Evolutionary conservation across 2,888 invertebrate genomes (phyloP).

Genomic region (Uropetala carovei): DNA sequence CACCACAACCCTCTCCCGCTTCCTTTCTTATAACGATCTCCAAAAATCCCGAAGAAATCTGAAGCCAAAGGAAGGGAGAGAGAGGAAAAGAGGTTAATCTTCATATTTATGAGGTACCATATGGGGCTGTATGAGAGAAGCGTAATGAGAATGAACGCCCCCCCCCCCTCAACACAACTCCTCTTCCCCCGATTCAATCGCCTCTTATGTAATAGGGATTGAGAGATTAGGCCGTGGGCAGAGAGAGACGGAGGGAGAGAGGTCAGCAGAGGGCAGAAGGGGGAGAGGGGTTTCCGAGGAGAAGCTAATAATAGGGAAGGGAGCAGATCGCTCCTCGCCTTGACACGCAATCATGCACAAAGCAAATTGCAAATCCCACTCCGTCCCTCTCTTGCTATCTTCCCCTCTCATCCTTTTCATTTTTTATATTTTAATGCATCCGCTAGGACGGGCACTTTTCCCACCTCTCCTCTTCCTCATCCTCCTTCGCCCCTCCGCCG

Average conservation of each 20-base stretch:
- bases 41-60: conserved; percentile 11
- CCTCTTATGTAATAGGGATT: conserved; percentile 49
- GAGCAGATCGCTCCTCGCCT: background rate
- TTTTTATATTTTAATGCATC: background rate
- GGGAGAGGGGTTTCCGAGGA: background rate
- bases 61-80: background rate
- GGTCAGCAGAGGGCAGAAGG: background rate
- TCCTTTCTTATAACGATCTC: background rate
- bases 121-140: background rate
- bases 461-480: background rate
- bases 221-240: conserved; percentile 15
- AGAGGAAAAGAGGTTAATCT: background rate
- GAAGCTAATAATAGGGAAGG: too few relatives aligned
- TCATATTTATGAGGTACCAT: conserved; percentile 35
- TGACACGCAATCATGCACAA: background rate
- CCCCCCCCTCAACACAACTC: background rate
- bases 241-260: too few relatives aligned
- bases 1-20: background rate
- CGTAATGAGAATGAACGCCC: background rate
- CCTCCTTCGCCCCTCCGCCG: too few relatives aligned
- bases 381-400: background rate
- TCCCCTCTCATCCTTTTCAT: background rate
- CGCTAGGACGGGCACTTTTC: background rate
- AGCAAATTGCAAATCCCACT: conserved; percentile 45
- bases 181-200: conserved; percentile 18